Evolutionary conservation across 2,888 invertebrate genomes (phyloP).

Genomic region (Bursaphelenchus okinawaensis): DNA sequence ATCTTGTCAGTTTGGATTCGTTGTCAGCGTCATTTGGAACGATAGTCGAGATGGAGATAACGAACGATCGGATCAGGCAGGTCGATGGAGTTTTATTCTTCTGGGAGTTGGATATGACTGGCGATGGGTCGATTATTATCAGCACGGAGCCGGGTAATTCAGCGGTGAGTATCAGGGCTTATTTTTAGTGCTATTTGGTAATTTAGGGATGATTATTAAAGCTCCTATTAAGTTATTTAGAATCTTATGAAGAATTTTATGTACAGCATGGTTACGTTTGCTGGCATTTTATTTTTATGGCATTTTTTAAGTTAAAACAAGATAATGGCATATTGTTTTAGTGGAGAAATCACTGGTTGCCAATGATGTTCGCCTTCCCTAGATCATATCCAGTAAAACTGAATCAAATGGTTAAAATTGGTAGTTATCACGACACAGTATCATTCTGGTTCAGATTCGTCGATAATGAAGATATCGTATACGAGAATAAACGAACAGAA

Average conservation of each 20-base stretch:
- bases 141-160: not conserved
- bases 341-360: slow-evolving; percentile 11
- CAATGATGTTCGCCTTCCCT: not conserved
- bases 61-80: not conserved
- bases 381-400: not conserved
- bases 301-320: not conserved
- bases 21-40: not conserved
- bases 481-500: not conserved
- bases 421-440: not conserved
- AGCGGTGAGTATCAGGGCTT: not conserved
- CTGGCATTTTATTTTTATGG: not conserved
- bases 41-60: not conserved
- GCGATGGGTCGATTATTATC: slow-evolving; percentile 7
- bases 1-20: not conserved
- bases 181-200: not conserved
- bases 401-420: not conserved
- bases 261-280: no score
- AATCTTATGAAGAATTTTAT: no score
- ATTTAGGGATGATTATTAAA: no score
- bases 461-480: not conserved
- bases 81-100: slow-evolving; percentile 9
- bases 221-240: no score
- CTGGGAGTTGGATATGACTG: slow-evolving; percentile 6
- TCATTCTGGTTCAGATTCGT: slow-evolving; percentile 2
- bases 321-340: not conserved